phyloP scores from a whole-genome alignment of 2,797 vertebrate species.

The Poecilia velifera region DNA sequence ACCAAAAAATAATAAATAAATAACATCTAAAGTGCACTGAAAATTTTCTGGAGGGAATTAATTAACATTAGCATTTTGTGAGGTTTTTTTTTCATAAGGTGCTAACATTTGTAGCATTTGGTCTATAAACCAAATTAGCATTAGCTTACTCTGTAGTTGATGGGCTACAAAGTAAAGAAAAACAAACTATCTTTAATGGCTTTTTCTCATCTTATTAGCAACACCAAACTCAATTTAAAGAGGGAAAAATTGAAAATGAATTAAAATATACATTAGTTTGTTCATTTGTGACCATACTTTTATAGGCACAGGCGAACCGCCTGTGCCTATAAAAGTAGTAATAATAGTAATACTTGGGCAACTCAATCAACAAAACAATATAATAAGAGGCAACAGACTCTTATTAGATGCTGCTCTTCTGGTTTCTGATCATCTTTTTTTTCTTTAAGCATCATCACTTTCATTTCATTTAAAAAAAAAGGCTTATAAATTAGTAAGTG shows the following conservation, averaged over 20 bases:
- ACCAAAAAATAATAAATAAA: background rate
- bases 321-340: background rate
- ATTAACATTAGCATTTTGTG: background rate
- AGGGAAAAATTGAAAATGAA: no score
- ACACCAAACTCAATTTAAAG: background rate
- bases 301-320: no score
- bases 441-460: constrained; percentile 10
- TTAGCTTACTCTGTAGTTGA: background rate
- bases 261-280: no score
- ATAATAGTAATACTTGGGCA: background rate
- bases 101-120: background rate
- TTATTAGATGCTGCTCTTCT: constrained; percentile 1
- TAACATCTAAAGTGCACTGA: background rate
- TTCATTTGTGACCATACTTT: no score
- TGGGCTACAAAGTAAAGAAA: background rate
- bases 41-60: background rate
- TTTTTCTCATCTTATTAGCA: no score
- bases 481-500: constrained; percentile 31
- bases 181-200: background rate
- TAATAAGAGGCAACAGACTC: background rate
- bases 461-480: constrained; percentile 36
- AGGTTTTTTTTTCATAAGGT: background rate
- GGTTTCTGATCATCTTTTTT: constrained; percentile 18
- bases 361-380: background rate
- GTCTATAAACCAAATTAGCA: background rate